Base-by-base conservation (phyloP, 2,797 vertebrate species). In the Chaunax sp. region DNA sequence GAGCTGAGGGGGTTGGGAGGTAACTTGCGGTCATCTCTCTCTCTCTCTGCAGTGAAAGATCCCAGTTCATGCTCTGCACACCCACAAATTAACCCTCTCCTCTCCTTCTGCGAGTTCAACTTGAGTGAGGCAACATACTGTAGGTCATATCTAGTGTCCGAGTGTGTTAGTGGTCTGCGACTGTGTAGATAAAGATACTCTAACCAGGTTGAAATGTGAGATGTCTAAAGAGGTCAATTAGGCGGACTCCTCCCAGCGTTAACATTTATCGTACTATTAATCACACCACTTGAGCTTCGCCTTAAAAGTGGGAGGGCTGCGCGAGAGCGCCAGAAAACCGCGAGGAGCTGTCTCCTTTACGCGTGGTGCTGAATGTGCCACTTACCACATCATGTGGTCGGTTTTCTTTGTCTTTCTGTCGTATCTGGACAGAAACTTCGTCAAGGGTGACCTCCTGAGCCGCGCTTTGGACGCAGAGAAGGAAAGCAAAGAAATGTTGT, bases 321-420 rank as follows among this genome's bases (percentile, higher is more conserved):
- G 3, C 25, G 6, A 6, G 64, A 45, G 70, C 53, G 10, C 52
- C 20, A 35, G 64, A 47, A 71, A 60, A 28, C 37, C 35, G 13
- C 40, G 50, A 72, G 92, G 89, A 92, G 92, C 95, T 95, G 93
- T 95, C 94, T 93, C 72, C 73, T 52, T 75, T 55, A 46, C 78
- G 86, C 45, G 84, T 90, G 94, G 94, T 95, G 94, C 94, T 94
- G 93, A 95, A 94, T 84, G 85, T 65, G 66, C 75, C 87, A 45
- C 74, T 55, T 58, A 61, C 59, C 15, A 57, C 77, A 82, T 70
- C 72, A 93, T 95, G 94, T 93, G 92, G 92, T 91, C 92, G n/a
- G 85, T 95, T 13, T 79, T 93, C 61, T 90, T 94, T 22, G 85
- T 94, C 40, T 87, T 93, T 55, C 87, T 95, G 88, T 94, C 92